These are phyloP conservation scores for Columba janthina DNA, from an alignment of 2,113 vertebrate species.

Conservation along the genomic window DNA sequence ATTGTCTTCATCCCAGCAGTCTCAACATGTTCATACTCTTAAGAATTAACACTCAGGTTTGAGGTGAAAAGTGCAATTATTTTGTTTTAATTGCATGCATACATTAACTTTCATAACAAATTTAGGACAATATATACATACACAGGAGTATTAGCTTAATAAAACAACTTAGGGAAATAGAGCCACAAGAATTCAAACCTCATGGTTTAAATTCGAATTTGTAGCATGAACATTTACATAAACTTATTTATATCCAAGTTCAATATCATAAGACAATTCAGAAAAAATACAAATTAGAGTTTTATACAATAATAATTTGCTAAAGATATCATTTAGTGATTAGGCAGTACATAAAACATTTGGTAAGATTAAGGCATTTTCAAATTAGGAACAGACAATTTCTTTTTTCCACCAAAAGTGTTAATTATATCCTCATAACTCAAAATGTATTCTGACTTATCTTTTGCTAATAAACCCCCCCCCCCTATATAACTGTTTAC, in stretches of 20 bases:
- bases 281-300: background rate
- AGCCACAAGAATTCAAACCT: background rate
- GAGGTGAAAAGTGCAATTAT: background rate
- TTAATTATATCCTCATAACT: background rate
- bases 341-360: background rate
- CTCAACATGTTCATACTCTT: background rate
- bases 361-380: background rate
- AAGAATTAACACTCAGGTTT: background rate
- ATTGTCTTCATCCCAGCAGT: background rate
- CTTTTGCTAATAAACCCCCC: background rate
- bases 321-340: background rate
- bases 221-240: background rate
- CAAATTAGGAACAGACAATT: background rate
- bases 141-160: background rate
- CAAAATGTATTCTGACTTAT: background rate
- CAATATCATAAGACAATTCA: background rate
- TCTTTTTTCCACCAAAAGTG: background rate
- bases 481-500: background rate
- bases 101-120: background rate
- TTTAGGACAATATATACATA: background rate
- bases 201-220: background rate
- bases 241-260: background rate
- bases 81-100: background rate
- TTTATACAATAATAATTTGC: background rate
- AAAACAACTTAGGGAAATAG: background rate